Evolutionary conservation across 2,888 invertebrate species (phyloP).

Genomic region (Myathropa florea): DNA sequence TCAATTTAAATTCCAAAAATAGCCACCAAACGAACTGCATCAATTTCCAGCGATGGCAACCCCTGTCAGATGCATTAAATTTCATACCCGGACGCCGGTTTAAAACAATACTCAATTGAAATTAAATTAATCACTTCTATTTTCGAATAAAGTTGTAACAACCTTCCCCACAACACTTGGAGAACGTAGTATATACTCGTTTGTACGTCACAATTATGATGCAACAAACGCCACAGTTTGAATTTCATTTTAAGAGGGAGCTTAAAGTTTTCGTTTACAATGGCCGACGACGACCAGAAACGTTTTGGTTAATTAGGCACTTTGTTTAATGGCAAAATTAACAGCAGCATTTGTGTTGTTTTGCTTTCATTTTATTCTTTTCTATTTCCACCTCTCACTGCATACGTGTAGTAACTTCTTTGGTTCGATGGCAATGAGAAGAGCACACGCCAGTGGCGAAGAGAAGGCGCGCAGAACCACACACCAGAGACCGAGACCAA

Average conservation of each 20-base stretch:
- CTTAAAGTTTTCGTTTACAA: neutral
- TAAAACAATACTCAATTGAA: too few relatives aligned
- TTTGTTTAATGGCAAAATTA: conserved; percentile 41
- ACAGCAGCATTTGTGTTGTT: conserved; percentile 1
- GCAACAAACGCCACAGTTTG: conserved; percentile 2
- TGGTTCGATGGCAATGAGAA: neutral
- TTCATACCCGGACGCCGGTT: too few relatives aligned
- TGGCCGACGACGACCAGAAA: neutral
- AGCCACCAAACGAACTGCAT: too few relatives aligned
- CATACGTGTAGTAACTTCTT: neutral
- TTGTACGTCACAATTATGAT: neutral
- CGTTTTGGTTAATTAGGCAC: conserved; percentile 50
- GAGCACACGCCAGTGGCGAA: neutral
- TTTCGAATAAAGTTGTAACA: too few relatives aligned
- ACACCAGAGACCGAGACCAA: neutral
- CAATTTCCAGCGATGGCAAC: too few relatives aligned
- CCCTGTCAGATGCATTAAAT: too few relatives aligned
- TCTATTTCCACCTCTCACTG: neutral
- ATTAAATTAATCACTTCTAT: too few relatives aligned
- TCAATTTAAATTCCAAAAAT: too few relatives aligned
- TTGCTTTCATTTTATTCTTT: neutral
- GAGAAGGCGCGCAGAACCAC: neutral
- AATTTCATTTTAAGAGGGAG: neutral
- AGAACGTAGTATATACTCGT: neutral
- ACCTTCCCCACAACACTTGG: too few relatives aligned